phyloP scores from a whole-genome alignment of 2,797 vertebrate genomes.

The Centropyge bicolor region DNA sequence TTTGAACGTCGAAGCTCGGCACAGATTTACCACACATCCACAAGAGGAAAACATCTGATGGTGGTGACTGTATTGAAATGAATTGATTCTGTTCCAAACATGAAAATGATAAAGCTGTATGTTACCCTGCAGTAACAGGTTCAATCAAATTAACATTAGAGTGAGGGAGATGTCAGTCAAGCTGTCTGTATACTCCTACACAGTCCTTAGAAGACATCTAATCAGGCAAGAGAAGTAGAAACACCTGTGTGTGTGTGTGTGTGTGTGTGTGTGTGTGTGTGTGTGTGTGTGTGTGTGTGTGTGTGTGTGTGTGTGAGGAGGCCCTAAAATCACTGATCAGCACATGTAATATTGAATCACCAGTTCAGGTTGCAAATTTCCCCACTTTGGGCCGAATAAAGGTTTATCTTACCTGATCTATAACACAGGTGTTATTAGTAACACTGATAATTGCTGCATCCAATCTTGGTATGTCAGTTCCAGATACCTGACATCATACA shows the following conservation, averaged over 20 bases:
- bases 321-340: neutral
- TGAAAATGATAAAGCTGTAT: conserved; percentile 2
- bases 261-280: too few relatives aligned
- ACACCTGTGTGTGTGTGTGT: neutral
- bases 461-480: neutral
- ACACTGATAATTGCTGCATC: conserved; percentile 3
- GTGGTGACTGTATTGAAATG: conserved; percentile 8
- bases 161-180: conserved; percentile 19
- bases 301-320: neutral
- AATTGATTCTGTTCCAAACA: neutral
- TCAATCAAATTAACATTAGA: conserved; percentile 15
- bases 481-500: neutral
- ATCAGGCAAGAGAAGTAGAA: conserved; percentile 12
- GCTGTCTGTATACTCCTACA: conserved; percentile 13
- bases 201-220: conserved; percentile 8
- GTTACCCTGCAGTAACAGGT: conserved; percentile 3
- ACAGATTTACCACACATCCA: neutral
- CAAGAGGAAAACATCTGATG: neutral
- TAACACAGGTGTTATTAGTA: conserved; percentile 26
- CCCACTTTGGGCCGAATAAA: too few relatives aligned
- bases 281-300: too few relatives aligned
- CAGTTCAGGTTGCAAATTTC: neutral
- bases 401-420: too few relatives aligned
- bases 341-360: neutral
- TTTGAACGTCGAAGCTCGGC: neutral